Conservation (phyloP, 1,140 invertebrate genomes). For the Pemphigus obesinymphae region DNA sequence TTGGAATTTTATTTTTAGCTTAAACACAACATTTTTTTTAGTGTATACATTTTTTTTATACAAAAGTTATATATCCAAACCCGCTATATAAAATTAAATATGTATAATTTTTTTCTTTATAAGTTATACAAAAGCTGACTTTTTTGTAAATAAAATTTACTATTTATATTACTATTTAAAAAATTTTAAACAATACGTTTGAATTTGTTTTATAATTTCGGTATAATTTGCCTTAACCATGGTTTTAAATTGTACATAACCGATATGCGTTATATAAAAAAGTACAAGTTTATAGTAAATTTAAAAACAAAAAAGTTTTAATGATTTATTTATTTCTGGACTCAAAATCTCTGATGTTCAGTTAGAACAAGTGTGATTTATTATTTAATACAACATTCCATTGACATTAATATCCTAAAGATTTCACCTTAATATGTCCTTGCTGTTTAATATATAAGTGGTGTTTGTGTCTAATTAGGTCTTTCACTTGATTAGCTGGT, state of each 20-base stretch:
- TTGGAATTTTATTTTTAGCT: constrained; percentile 38
- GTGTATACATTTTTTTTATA: constrained; percentile 37
- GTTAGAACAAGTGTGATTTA: neutral
- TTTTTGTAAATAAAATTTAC: constrained; percentile 42
- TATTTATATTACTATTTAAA: constrained; percentile 41
- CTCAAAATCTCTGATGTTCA: neutral
- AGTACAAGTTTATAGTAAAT: neutral
- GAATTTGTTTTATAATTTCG: constrained; percentile 22
- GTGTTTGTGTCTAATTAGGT: neutral
- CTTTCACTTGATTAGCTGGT: neutral
- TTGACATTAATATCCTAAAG: neutral
- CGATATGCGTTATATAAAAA: neutral
- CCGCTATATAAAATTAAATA: constrained; percentile 37
- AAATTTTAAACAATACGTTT: constrained; percentile 19
- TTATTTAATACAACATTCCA: constrained; percentile 13
- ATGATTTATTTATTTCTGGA: neutral
- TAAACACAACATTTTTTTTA: constrained; percentile 38
- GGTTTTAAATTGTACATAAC: constrained; percentile 12
- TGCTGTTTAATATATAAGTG: neutral
- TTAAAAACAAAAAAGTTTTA: neutral
- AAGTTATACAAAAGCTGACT: constrained; percentile 38
- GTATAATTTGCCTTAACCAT: neutral
- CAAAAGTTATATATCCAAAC: constrained; percentile 14
- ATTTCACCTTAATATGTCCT: neutral
- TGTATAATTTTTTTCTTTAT: constrained; percentile 39